phyloP scores from a whole-genome alignment of 1,140 invertebrate species.

The Hypsibius dujardini region DNA sequence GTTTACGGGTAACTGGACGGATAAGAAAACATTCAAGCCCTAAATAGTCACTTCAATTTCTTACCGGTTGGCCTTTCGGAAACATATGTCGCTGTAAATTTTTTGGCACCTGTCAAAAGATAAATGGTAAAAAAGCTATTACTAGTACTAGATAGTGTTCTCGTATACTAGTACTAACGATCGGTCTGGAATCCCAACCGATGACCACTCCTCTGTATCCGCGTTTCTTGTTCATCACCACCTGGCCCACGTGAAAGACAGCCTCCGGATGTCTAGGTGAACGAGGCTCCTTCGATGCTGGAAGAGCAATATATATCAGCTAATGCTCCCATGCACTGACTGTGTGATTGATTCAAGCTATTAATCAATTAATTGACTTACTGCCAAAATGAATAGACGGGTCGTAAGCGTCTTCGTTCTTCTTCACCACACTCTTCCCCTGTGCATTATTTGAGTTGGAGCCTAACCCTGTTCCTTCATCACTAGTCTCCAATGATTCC shows the following conservation, averaged over 20 bases:
- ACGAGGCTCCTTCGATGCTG: not conserved
- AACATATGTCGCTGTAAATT: not conserved
- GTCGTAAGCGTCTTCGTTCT: not conserved
- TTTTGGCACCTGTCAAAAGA: too few relatives aligned
- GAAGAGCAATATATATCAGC: not conserved
- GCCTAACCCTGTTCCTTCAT: too few relatives aligned
- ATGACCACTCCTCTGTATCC: not conserved
- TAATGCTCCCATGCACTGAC: too few relatives aligned
- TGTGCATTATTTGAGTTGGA: too few relatives aligned
- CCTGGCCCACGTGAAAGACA: slow-evolving; percentile 1
- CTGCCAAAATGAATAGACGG: not conserved
- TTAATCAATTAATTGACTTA: slow-evolving; percentile 2
- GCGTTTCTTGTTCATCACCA: not conserved
- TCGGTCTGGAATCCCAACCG: not conserved
- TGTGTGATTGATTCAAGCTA: not conserved
- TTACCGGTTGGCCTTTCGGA: not conserved
- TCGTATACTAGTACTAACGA: not conserved
- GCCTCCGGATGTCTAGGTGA: not conserved
- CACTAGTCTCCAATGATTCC: too few relatives aligned
- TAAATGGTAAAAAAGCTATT: too few relatives aligned
- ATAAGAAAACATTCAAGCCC: too few relatives aligned
- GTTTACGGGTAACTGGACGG: too few relatives aligned
- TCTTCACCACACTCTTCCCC: not conserved
- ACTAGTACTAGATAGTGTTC: too few relatives aligned
- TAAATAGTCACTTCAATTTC: not conserved